phyloP scores from a whole-genome alignment of 2,113 vertebrate species.

The Pogona vitticeps region DNA sequence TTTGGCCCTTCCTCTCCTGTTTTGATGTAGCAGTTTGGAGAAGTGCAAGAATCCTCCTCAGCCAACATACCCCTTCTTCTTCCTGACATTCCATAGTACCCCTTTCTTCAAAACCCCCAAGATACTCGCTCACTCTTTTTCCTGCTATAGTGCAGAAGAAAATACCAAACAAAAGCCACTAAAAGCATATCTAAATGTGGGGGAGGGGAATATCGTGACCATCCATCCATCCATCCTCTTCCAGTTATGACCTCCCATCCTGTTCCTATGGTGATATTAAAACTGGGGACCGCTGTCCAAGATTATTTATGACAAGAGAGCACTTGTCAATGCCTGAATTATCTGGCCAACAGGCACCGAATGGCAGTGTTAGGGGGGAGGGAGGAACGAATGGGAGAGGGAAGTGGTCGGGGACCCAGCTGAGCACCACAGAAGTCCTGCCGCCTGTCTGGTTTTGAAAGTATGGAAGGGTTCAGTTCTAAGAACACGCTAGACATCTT shows the following conservation, averaged over 20 bases:
- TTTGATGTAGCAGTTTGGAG: background rate
- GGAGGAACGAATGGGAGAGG: no score
- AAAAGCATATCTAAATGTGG: slow-evolving; percentile 41
- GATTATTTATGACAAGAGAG: slow-evolving; percentile 26
- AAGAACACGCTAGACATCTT: no score
- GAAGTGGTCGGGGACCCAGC: no score
- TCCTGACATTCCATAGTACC: background rate
- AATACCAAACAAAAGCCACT: slow-evolving; percentile 41
- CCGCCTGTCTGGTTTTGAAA: background rate
- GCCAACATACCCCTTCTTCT: background rate
- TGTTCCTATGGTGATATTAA: slow-evolving; percentile 37
- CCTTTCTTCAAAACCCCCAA: background rate
- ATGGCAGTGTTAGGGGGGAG: background rate
- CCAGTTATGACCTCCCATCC: background rate
- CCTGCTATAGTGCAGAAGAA: no score
- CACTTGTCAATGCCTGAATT: slow-evolving; percentile 42
- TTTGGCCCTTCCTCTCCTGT: background rate
- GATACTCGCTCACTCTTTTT: slow-evolving; percentile 2
- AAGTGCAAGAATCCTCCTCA: slow-evolving; percentile 6
- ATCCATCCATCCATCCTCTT: background rate
- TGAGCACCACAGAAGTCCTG: background rate
- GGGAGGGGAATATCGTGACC: background rate
- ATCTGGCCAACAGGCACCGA: background rate
- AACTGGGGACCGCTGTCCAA: slow-evolving; percentile 31
- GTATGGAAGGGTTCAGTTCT: background rate